Evolutionary conservation across 2,113 vertebrate species (phyloP).

Genomic region (Dipodomys merriami): DNA sequence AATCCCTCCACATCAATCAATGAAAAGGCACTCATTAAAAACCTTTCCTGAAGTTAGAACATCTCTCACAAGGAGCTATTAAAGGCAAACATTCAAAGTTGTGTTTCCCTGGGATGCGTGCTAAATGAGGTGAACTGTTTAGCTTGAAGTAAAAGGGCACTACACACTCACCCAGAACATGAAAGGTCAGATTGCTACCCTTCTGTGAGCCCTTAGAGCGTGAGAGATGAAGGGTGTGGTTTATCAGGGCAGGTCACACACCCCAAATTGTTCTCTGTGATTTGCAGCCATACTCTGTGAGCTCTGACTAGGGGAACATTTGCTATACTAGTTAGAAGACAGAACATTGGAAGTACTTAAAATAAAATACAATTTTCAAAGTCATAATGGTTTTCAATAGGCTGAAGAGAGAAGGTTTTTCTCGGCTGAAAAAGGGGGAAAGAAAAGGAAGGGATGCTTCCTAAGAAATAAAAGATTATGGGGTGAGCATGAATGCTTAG

Average conservation of each 20-base stretch:
- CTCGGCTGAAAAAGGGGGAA: neutral
- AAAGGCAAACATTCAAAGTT: neutral
- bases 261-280: accelerated
- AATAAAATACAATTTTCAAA: conserved; percentile 35
- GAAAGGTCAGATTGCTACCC: neutral
- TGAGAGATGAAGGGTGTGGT: neutral
- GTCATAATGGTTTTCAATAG: neutral
- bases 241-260: accelerated
- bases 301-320: neutral
- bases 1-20: neutral
- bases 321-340: neutral
- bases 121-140: neutral
- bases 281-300: accelerated
- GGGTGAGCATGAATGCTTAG: accelerated
- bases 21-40: conserved; percentile 41
- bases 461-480: neutral
- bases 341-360: neutral
- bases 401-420: neutral
- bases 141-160: neutral
- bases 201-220: neutral
- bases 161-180: neutral
- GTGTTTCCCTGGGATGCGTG: neutral
- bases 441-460: neutral
- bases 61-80: neutral
- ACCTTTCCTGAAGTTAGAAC: conserved; percentile 22